A percentile compares a stretch with the other conserved stretches of the same genome.
phyloP scores from a whole-genome alignment of 2,888 invertebrate species.

The Thysanoteuthis rhombus region DNA sequence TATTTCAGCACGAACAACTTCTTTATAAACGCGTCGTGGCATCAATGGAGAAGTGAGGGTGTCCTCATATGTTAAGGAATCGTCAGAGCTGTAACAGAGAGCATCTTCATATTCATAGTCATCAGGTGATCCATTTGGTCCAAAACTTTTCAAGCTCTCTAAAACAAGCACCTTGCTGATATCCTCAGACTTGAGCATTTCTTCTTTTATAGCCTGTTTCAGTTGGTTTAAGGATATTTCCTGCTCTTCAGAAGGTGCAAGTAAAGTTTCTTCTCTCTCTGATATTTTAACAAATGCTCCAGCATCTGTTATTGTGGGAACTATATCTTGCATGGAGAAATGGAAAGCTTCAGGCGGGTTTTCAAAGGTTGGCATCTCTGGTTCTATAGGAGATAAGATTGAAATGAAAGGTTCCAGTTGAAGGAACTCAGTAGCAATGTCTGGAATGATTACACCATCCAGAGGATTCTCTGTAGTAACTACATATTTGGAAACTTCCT shows the following conservation, averaged over 20 bases:
- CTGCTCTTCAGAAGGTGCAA: neutral
- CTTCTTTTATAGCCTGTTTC: neutral
- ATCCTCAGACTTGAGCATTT: neutral
- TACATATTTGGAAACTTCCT: neutral
- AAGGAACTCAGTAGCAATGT: neutral
- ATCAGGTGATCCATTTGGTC: neutral
- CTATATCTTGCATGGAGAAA: neutral
- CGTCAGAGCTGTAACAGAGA: neutral
- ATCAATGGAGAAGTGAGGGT: neutral
- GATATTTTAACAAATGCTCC: neutral
- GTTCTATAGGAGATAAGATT: neutral
- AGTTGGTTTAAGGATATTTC: neutral
- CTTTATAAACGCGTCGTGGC: neutral
- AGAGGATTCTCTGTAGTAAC: neutral
- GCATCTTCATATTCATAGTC: neutral
- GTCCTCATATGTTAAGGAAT: slow-evolving; percentile 1
- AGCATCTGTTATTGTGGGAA: neutral
- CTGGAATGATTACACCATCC: neutral
- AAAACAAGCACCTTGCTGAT: neutral
- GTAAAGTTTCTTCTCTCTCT: neutral
- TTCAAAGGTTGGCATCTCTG: neutral
- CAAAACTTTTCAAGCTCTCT: neutral
- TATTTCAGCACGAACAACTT: slow-evolving; percentile 27
- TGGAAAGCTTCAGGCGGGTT: neutral
- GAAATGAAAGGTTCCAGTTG: neutral